Evolutionary conservation across 2,888 invertebrate genomes (phyloP).

Genomic region (Oxytorus armatus): DNA sequence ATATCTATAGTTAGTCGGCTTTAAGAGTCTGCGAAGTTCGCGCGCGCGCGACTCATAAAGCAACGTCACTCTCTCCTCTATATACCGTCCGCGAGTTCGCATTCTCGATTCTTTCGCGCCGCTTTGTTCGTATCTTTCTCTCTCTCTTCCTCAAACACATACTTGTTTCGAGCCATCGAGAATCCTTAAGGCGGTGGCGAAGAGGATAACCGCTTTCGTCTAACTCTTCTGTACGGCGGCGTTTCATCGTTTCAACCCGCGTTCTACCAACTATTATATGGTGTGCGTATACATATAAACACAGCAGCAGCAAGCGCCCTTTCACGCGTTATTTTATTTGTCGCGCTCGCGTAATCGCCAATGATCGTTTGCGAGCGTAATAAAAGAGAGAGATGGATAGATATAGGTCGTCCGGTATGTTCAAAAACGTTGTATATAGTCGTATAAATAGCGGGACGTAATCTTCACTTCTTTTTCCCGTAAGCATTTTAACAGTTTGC

Average conservation of each 20-base stretch:
- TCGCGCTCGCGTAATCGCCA: constrained; percentile 64
- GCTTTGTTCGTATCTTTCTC: constrained; percentile 60
- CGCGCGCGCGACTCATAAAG: constrained; percentile 78
- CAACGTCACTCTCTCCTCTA: constrained; percentile 74
- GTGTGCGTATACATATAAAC: background rate
- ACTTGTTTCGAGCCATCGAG: constrained; percentile 11
- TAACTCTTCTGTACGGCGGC: constrained; percentile 47
- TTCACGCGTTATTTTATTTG: constrained; percentile 64
- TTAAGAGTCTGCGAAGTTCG: constrained; percentile 42
- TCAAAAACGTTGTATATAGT: constrained; percentile 37
- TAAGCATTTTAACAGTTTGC: constrained; percentile 43
- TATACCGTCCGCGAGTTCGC: constrained; percentile 58
- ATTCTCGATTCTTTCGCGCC: constrained; percentile 74
- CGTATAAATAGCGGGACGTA: constrained; percentile 51
- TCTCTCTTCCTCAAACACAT: background rate
- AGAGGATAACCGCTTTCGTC: constrained; percentile 39
- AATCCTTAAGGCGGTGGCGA: constrained; percentile 43
- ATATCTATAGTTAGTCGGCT: constrained; percentile 68
- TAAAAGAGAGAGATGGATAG: constrained; percentile 50
- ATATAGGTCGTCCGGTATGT: constrained; percentile 29
- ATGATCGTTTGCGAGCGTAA: constrained; percentile 59
- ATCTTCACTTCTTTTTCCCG: constrained; percentile 38
- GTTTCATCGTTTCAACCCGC: constrained; percentile 12
- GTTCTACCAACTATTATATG: background rate
- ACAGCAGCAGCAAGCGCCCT: background rate